Base-by-base conservation (phyloP, 2,888 invertebrate species). In the Sericinus montela region DNA sequence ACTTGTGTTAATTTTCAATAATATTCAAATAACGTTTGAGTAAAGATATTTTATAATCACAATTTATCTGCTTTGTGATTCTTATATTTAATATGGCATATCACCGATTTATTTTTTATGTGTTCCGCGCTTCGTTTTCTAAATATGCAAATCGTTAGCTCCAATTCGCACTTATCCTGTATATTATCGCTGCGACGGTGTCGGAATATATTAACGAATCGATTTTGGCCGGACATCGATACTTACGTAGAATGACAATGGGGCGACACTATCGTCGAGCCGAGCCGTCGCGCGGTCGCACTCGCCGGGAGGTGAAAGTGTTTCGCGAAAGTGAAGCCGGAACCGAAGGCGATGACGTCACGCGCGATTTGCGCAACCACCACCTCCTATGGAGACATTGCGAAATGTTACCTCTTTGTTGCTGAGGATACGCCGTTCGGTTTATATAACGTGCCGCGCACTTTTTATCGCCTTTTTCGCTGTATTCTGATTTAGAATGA, bases 251-350 rank as follows among this genome's bases (percentile, higher is more conserved):
- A 52, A 58, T 54, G 59, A 59, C 60, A 62, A 58, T 55, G 48
- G 53, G 43, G 29, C 9, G 44, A 43, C 46, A 51, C 52, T 44
- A 48, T 53, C 50, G 52, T n/a, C 52, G 65, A 60, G 55, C 11
- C 13, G 13, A 11, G 32, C 11, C 32, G 32, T 10, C 60, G 67
- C 62, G 69, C 69, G 72, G 65, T 71, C 74, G 69, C 57, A 54
- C 56, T 70, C 67, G 36, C 13, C 67, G 30, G 13, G 81, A 15
- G 81, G 87, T 80, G 88, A 88, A 87, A 87, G 87, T 88, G 82
- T 76, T 75, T 75, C 71, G 85, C 83, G 89, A 88, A 87, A 89
- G 89, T 80, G 84, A 87, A 86, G 76, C 84, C 87, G 86, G 85
- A 85, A 86, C 78, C 72, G 69, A 68, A 62, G 60, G 63, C 62